Evolutionary conservation across 2,113 vertebrate species (phyloP).

Genomic region (Anser brachyrhynchus): DNA sequence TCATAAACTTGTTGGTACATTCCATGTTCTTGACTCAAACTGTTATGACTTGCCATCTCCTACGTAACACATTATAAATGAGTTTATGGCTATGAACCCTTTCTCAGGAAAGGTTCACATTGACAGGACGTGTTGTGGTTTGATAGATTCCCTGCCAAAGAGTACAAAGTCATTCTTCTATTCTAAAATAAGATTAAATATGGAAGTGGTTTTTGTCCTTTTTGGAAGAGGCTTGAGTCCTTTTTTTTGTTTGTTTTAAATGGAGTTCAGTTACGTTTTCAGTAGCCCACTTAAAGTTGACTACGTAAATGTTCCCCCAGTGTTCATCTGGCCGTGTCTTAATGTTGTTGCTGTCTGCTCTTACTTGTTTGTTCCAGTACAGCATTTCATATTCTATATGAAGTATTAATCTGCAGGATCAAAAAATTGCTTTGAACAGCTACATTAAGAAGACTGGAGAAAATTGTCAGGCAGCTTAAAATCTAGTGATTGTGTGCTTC

Average conservation of each 20-base stretch:
- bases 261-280: not conserved
- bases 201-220: not conserved
- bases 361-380: not conserved
- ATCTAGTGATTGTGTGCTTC: not conserved
- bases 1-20: slow-evolving; percentile 36
- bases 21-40: slow-evolving; percentile 18
- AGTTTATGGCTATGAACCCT: not conserved
- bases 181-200: slow-evolving; percentile 4
- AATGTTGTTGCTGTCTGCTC: not conserved
- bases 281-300: not conserved
- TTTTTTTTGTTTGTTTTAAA: not conserved
- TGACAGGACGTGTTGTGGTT: slow-evolving; percentile 20
- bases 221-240: not conserved
- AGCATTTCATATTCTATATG: not conserved
- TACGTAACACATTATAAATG: not conserved
- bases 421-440: not conserved
- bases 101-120: slow-evolving; percentile 22
- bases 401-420: not conserved
- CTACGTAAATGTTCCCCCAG: not conserved
- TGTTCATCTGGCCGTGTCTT: not conserved
- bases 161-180: not conserved
- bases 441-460: not conserved
- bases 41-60: not conserved
- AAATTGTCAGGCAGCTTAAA: not conserved
- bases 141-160: slow-evolving; percentile 37